A percentile compares a stretch with the other conserved stretches of the same genome.
phyloP scores from a whole-genome alignment of 1,140 invertebrate species.

The Drosophila nannoptera region DNA sequence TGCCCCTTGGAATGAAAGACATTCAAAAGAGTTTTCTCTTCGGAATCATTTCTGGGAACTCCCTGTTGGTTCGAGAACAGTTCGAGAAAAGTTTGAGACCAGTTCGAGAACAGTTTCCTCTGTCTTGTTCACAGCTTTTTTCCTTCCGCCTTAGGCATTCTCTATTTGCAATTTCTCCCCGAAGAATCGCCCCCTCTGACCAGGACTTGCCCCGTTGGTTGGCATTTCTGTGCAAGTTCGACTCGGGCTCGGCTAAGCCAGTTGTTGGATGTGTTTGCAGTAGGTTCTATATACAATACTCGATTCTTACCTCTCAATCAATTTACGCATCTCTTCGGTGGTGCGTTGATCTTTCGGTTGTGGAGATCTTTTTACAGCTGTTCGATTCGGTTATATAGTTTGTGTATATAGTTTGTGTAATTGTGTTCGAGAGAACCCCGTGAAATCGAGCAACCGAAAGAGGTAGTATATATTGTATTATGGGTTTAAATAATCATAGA shows the following conservation, averaged over 20 bases:
- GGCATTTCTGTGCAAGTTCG: slow-evolving; percentile 35
- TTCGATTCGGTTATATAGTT: slow-evolving; percentile 25
- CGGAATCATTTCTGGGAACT: too few species aligned
- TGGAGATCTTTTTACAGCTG: slow-evolving; percentile 78
- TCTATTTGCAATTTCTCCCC: too few species aligned
- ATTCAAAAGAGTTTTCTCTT: too few species aligned
- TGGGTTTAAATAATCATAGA: slow-evolving; percentile 27
- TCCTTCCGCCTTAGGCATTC: too few species aligned
- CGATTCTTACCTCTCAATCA: slow-evolving; percentile 92
- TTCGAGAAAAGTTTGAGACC: too few species aligned
- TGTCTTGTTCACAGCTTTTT: too few species aligned
- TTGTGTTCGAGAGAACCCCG: slow-evolving; percentile 26
- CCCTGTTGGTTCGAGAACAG: too few species aligned
- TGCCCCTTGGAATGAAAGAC: too few species aligned
- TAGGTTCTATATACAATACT: slow-evolving; percentile 21
- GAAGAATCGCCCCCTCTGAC: too few species aligned
- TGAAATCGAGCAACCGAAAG: slow-evolving; percentile 35
- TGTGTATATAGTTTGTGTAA: slow-evolving; percentile 28
- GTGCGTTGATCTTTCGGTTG: slow-evolving; percentile 92
- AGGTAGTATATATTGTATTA: slow-evolving; percentile 22
- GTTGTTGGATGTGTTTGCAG: slow-evolving; percentile 1
- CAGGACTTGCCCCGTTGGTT: too few species aligned
- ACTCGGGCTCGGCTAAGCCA: slow-evolving; percentile 9
- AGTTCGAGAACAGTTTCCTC: too few species aligned
- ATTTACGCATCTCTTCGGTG: slow-evolving; percentile 96